These are phyloP conservation scores for Eretmochelys imbricata DNA, from an alignment of 2,113 vertebrate genomes.

Conservation along the genomic window DNA sequence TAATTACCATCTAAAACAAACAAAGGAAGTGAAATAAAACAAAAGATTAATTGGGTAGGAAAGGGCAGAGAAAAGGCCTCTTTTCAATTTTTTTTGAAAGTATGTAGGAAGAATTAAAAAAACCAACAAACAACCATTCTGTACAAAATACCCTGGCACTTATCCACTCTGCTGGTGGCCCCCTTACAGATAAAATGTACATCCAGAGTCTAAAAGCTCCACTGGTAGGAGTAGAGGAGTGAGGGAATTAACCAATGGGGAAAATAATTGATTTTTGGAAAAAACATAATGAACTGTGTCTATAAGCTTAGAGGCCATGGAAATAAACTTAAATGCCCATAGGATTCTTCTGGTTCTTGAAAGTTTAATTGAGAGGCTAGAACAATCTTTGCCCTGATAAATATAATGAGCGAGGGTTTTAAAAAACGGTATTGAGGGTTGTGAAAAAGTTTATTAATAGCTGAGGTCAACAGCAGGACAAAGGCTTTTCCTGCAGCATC, in stretches of 20 bases:
- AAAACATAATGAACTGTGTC: rapidly evolving
- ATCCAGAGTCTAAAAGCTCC: not conserved
- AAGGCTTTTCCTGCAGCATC: not conserved
- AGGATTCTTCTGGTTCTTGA: not conserved
- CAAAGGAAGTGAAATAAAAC: not conserved
- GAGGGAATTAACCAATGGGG: not conserved
- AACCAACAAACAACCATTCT: not conserved
- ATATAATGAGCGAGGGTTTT: not conserved
- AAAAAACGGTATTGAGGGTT: not conserved
- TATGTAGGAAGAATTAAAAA: not conserved
- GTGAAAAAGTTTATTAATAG: not conserved
- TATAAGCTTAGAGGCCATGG: not conserved
- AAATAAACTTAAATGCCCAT: not conserved
- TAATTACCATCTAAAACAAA: not conserved
- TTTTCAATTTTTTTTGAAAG: not conserved
- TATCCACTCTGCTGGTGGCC: not conserved
- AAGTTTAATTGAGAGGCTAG: not conserved
- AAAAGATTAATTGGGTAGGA: not conserved
- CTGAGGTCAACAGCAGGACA: not conserved
- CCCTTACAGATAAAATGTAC: not conserved
- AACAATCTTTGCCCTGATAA: constrained; percentile 4
- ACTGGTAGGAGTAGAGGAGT: not conserved
- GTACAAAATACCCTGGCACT: not conserved
- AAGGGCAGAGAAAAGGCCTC: not conserved
- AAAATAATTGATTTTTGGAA: not conserved